Evolutionary conservation across 2,113 vertebrate species (phyloP).

Genomic region (Pyrgilauda ruficollis): DNA sequence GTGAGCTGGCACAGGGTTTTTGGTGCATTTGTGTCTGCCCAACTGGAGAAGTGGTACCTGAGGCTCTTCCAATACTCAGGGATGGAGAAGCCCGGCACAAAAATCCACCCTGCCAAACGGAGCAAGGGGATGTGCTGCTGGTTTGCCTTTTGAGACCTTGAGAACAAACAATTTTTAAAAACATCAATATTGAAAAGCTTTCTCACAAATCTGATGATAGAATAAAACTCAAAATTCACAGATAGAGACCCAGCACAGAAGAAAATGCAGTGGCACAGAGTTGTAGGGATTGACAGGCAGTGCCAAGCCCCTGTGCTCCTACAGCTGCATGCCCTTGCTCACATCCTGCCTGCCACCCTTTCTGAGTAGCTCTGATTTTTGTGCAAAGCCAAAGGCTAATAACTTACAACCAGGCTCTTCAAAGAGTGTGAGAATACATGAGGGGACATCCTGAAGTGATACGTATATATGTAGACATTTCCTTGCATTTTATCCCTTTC

Average conservation of each 20-base stretch:
- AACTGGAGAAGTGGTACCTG: rapidly evolving
- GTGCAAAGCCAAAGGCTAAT: background rate
- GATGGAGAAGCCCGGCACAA: background rate
- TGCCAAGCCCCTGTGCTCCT: background rate
- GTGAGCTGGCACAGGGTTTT: background rate
- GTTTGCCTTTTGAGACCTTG: background rate
- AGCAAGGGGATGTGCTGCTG: background rate
- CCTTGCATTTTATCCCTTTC: slow-evolving; percentile 2
- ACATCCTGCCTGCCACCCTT: rapidly evolving
- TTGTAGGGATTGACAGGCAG: background rate
- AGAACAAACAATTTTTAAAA: background rate
- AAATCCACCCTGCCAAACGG: background rate
- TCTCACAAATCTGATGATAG: background rate
- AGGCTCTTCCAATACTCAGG: background rate
- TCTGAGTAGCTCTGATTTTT: background rate
- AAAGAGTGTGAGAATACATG: background rate
- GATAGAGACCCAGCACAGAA: background rate
- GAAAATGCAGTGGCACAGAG: background rate
- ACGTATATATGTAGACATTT: background rate
- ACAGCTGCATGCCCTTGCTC: rapidly evolving
- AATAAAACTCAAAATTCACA: background rate
- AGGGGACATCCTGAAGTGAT: slow-evolving; percentile 12
- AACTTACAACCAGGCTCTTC: background rate
- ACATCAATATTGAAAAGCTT: background rate
- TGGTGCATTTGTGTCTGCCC: background rate